Evolutionary conservation across 1,140 invertebrate genomes (phyloP).

Genomic region (Eumaeus atala): DNA sequence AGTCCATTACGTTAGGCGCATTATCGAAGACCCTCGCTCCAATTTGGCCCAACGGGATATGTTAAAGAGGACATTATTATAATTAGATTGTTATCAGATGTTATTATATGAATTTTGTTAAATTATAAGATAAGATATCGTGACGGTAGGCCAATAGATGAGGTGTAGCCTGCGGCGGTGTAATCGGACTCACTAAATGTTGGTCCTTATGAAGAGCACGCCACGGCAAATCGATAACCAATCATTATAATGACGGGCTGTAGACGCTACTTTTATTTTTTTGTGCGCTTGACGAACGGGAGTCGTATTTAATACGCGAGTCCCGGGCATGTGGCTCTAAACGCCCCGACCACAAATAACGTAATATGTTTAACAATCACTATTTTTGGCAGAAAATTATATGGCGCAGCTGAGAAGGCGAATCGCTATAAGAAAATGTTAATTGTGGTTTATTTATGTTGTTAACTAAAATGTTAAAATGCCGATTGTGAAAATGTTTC

Average conservation of each 20-base stretch:
- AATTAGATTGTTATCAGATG: slow-evolving; percentile 69
- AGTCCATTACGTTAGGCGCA: slow-evolving; percentile 58
- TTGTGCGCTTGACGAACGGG: slow-evolving; percentile 55
- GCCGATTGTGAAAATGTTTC: too few species aligned
- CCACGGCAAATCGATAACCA: slow-evolving; percentile 65
- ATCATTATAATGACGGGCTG: slow-evolving; percentile 68
- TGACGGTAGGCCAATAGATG: slow-evolving; percentile 60
- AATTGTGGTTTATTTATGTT: slow-evolving; percentile 7
- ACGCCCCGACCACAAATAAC: slow-evolving; percentile 23
- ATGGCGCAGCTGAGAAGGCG: slow-evolving; percentile 12
- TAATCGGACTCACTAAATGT: slow-evolving; percentile 56
- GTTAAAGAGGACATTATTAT: slow-evolving; percentile 71
- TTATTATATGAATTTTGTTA: slow-evolving; percentile 70
- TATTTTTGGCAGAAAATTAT: slow-evolving; percentile 29
- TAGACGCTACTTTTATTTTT: slow-evolving; percentile 52
- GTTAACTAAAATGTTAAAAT: too few species aligned
- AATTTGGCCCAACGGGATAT: slow-evolving; percentile 63
- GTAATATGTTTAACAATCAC: slow-evolving; percentile 31
- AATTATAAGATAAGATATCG: slow-evolving; percentile 63
- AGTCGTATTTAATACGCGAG: slow-evolving; percentile 44
- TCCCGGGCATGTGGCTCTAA: slow-evolving; percentile 22
- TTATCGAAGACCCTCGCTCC: slow-evolving; percentile 44
- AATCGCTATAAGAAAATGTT: slow-evolving; percentile 7
- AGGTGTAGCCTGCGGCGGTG: slow-evolving; percentile 46
- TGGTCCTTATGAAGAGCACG: slow-evolving; percentile 57